A percentile compares a stretch with the other conserved stretches of the same genome.
These are phyloP conservation scores for Rosalia funebris DNA, from an alignment of 2,888 invertebrate species.

Conservation along the genomic window DNA sequence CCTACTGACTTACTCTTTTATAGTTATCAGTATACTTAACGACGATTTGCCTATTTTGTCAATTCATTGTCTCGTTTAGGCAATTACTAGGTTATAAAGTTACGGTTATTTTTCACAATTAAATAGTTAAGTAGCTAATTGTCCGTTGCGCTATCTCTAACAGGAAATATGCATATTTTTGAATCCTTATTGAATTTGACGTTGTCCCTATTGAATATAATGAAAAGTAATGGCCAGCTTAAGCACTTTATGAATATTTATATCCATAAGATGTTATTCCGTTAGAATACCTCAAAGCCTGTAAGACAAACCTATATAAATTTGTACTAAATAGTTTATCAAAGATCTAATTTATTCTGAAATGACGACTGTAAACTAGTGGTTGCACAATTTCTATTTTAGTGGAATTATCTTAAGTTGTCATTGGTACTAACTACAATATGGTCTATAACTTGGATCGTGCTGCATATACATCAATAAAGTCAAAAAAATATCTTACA, in stretches of 20 bases:
- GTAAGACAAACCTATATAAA: conserved; percentile 5
- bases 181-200: background rate
- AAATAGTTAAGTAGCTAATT: background rate
- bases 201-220: background rate
- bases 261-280: conserved; percentile 5
- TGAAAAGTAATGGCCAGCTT: conserved; percentile 6
- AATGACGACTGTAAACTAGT: conserved; percentile 6
- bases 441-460: too few relatives aligned
- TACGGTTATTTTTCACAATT: background rate
- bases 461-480: too few relatives aligned
- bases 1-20: conserved; percentile 11
- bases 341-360: conserved; percentile 15
- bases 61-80: conserved; percentile 2
- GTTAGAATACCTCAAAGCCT: conserved; percentile 14
- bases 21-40: background rate
- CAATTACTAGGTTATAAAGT: background rate
- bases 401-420: too few relatives aligned
- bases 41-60: background rate
- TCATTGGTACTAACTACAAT: too few relatives aligned
- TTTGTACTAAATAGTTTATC: conserved; percentile 19
- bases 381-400: conserved; percentile 3
- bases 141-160: background rate
- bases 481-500: too few relatives aligned
- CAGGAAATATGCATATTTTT: background rate
- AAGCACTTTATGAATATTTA: conserved; percentile 23